These are phyloP conservation scores for Peromyscus attwateri DNA, from an alignment of 2,797 vertebrate genomes.

Conservation along the genomic window DNA sequence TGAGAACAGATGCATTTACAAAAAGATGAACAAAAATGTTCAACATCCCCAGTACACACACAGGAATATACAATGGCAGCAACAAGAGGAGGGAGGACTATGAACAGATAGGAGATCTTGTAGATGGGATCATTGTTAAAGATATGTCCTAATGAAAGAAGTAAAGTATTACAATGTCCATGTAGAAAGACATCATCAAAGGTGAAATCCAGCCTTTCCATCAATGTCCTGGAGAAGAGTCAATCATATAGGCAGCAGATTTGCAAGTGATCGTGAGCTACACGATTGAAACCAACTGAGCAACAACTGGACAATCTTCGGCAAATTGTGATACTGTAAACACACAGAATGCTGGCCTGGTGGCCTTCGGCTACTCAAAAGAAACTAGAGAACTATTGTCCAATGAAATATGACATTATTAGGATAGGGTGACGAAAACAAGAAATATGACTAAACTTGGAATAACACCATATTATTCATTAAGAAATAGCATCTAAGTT, in stretches of 20 bases:
- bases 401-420: neutral
- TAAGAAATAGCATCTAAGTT: neutral
- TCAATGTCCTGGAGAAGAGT: neutral
- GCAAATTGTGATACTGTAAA: neutral
- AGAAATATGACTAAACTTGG: neutral
- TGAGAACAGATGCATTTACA: constrained; percentile 43
- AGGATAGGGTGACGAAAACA: neutral
- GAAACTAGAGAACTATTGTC: constrained; percentile 20
- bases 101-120: neutral
- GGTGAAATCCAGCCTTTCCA: neutral
- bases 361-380: neutral
- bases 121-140: neutral
- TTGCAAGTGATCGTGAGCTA: neutral
- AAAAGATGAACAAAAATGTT: constrained; percentile 27
- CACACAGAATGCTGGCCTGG: neutral
- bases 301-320: neutral
- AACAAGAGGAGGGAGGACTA: neutral
- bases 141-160: neutral
- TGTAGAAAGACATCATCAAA: neutral
- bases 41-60: neutral
- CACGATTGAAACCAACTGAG: neutral
- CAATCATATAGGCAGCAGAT: neutral
- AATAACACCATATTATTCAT: neutral
- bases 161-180: neutral
- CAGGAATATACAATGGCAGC: neutral